Evolutionary conservation across 2,797 vertebrate genomes (phyloP).

Genomic region (Acipenser transmontanus): DNA sequence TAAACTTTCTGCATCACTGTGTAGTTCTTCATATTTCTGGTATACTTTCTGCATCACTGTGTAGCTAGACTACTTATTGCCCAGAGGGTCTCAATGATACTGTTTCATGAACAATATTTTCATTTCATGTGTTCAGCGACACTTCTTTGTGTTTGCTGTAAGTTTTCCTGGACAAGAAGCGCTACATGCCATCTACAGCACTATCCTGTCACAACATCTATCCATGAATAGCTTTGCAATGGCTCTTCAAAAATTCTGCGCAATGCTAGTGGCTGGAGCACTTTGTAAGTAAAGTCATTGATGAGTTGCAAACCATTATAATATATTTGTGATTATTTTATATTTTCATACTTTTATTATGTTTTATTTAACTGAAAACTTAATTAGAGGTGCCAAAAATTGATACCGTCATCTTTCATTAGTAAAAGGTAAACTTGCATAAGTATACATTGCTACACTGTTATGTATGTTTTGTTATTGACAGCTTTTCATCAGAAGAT

Average conservation of each 20-base stretch:
- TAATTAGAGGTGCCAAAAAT: no score
- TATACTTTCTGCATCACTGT: no score
- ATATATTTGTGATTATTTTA: no score
- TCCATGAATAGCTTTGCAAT: conserved; percentile 12
- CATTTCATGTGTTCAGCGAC: conserved; percentile 38
- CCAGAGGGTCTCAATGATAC: not conserved
- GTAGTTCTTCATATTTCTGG: no score
- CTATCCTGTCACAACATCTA: conserved; percentile 58
- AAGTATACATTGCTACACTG: not conserved
- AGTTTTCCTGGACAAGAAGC: conserved; percentile 62
- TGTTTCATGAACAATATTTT: not conserved
- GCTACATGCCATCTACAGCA: conserved; percentile 53
- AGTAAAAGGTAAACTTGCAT: no score
- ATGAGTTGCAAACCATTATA: no score
- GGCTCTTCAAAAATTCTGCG: conserved; percentile 36
- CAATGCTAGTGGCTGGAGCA: conserved; percentile 44
- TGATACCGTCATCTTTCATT: no score
- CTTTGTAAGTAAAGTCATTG: conserved; percentile 47
- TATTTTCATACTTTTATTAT: no score
- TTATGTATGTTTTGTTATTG: conserved; percentile 2
- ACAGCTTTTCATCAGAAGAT: conserved; percentile 64
- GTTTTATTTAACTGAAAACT: no score
- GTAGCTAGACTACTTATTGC: no score
- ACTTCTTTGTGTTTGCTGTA: conserved; percentile 58
- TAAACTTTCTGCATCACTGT: no score